Evolutionary conservation across 2,113 vertebrate genomes (phyloP).

Genomic region (Narcine bancroftii): DNA sequence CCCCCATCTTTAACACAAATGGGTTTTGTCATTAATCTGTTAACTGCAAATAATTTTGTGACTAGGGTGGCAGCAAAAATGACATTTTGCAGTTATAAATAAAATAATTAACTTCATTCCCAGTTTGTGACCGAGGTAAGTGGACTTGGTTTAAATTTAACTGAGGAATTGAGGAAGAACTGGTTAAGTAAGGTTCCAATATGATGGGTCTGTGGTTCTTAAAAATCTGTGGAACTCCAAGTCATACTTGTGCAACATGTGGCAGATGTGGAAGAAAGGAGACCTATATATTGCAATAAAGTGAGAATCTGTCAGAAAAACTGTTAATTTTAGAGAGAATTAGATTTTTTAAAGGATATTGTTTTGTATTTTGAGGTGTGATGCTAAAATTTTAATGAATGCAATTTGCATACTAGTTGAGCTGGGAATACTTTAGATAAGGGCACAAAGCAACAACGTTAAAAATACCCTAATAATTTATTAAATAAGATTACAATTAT

Average conservation of each 20-base stretch:
- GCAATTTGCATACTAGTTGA: constrained; percentile 12
- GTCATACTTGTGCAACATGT: not conserved
- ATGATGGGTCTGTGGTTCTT: not conserved
- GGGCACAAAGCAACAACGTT: constrained; percentile 28
- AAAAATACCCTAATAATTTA: constrained; percentile 35
- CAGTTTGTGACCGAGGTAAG: not conserved
- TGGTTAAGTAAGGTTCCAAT: not conserved
- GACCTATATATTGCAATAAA: not conserved
- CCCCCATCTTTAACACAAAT: not conserved
- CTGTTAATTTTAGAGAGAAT: not conserved
- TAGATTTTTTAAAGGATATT: not conserved
- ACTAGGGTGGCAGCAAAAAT: not conserved
- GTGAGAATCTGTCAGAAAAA: not conserved
- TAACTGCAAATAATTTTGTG: not conserved
- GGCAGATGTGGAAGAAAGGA: not conserved
- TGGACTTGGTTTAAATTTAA: not conserved
- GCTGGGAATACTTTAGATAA: constrained; percentile 4
- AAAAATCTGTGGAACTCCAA: not conserved
- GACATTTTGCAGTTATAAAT: not conserved
- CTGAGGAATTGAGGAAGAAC: not conserved
- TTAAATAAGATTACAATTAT: constrained; percentile 36
- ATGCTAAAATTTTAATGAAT: not conserved
- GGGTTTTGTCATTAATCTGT: not conserved
- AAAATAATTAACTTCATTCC: not conserved
- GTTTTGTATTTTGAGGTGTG: not conserved